Percentiles rank a stretch among this genome's conserved stretches.
Evolutionary conservation across 1,140 invertebrate species (phyloP).

Genomic region (Gryllus bimaculatus): DNA sequence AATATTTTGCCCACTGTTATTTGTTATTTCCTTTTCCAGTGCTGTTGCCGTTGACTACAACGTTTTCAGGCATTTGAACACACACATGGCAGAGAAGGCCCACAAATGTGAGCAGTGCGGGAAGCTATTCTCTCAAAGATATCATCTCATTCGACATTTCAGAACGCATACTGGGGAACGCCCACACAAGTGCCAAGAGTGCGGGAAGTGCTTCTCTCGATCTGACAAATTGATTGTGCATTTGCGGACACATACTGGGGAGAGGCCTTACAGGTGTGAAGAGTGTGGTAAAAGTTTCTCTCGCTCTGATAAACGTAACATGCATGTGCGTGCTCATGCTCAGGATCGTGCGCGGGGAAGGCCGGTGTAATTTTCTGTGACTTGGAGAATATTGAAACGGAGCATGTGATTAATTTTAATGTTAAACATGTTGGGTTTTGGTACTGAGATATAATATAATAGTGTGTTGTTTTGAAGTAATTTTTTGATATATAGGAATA

Average conservation of each 20-base stretch:
- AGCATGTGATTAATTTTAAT: too few species aligned
- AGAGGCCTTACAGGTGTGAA: conserved; percentile 24
- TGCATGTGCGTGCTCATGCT: conserved; percentile 32
- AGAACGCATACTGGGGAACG: conserved; percentile 44
- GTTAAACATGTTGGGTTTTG: too few species aligned
- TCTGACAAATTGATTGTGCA: conserved; percentile 33
- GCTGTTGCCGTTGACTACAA: background rate
- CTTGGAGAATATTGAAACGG: too few species aligned
- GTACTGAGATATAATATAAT: too few species aligned
- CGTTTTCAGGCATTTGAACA: conserved; percentile 39
- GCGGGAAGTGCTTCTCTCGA: conserved; percentile 43
- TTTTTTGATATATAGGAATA: too few species aligned
- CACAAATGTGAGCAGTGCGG: conserved; percentile 40
- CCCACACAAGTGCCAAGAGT: conserved; percentile 45
- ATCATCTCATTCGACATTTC: conserved; percentile 44
- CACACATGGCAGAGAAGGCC: conserved; percentile 58
- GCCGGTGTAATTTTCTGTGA: too few species aligned
- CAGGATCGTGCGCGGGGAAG: conserved; percentile 27
- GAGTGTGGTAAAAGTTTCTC: conserved; percentile 30
- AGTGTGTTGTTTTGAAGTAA: too few species aligned
- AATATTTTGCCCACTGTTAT: too few species aligned
- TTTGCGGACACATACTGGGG: conserved; percentile 34
- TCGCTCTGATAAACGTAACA: conserved; percentile 28
- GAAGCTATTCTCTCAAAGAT: conserved; percentile 42
- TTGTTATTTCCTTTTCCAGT: background rate